Conservation (phyloP, 1,140 invertebrate species). For the Papilio dardanus region DNA sequence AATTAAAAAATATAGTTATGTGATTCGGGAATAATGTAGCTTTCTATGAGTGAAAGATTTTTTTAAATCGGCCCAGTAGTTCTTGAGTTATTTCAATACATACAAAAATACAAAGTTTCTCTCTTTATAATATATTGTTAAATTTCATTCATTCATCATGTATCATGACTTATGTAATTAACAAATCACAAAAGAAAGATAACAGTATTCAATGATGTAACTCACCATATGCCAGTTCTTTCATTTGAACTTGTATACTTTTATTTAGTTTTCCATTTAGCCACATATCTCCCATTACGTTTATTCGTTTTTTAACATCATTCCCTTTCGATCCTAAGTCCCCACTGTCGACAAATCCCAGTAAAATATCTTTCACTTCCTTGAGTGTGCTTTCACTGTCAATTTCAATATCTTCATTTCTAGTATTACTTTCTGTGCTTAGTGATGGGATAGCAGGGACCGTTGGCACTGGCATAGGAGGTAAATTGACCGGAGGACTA, state of each 20-base stretch:
- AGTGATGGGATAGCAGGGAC: conserved; percentile 44
- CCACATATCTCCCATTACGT: conserved; percentile 82
- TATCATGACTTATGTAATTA: too few relatives aligned
- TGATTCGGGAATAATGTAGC: too few relatives aligned
- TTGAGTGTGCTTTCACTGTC: conserved; percentile 60
- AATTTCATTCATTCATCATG: too few relatives aligned
- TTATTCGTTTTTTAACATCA: conserved; percentile 78
- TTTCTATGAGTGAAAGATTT: too few relatives aligned
- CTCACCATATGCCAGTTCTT: conserved; percentile 76
- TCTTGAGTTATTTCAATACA: too few relatives aligned
- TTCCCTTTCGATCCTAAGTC: conserved; percentile 73
- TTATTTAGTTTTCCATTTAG: conserved; percentile 74
- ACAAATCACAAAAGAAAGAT: neutral
- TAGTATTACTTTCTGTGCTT: conserved; percentile 39
- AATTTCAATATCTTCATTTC: conserved; percentile 48
- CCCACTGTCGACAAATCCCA: conserved; percentile 64
- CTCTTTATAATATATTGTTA: too few relatives aligned
- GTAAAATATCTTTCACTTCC: conserved; percentile 68
- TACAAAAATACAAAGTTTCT: too few relatives aligned
- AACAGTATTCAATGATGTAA: conserved; percentile 1
- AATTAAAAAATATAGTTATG: too few relatives aligned
- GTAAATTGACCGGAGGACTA: conserved; percentile 51
- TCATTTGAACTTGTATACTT: conserved; percentile 72
- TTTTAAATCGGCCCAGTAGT: too few relatives aligned
- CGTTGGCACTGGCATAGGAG: conserved; percentile 51